Base-by-base conservation (phyloP, 1,140 invertebrate species). In the Varroa destructor region DNA sequence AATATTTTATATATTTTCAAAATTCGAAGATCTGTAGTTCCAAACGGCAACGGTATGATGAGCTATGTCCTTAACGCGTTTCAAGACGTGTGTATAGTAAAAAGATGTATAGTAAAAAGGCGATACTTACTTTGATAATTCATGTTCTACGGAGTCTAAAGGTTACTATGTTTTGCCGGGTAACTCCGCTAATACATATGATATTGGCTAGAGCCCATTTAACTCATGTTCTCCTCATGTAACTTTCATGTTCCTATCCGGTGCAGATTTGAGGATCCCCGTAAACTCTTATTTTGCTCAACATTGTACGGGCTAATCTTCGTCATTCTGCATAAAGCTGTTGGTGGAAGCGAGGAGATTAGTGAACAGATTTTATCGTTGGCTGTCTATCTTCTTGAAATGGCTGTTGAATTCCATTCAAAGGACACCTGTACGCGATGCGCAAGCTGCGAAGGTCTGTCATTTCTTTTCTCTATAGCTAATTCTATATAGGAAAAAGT, bases 301-400 rank as follows among this genome's bases (percentile, higher is more conserved):
- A 55, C 37, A 10, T 43, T 71, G 37, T 40, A 71, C 14, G 46
- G 42, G 10, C 51, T 55, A 46, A 51, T 51, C 42, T 56, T 71
- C 55, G 46, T 71, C 10, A 75, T 75, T 36, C 56, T 75, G 12
- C 61, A 70, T 55, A 75, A 77, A 67, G 74, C 75, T 43, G 51
- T 77, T 14, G 46, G 61, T 8, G 61, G 61, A 46, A 75, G 75
- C 73, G 72, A 73, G 37, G 74, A 75, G 61, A 73, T 78, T 14
- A 86, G 88, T 8, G 91, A 94, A 79, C 88, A 92, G 78, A 84
- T 91, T 72, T 83, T 94, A 74, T 88, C 90, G 71, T 79, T 95
- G 43, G 84, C 88, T 71, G 83, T 96, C 46, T 93, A 91, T 79
- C 83, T 97, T 56, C 81, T 96, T 43, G 89, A 93, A 79, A 85